A percentile compares a stretch with the other conserved stretches of the same genome.
These are phyloP conservation scores for Syngnathus scovelli DNA, from an alignment of 2,113 vertebrate genomes.

Conservation along the genomic window DNA sequence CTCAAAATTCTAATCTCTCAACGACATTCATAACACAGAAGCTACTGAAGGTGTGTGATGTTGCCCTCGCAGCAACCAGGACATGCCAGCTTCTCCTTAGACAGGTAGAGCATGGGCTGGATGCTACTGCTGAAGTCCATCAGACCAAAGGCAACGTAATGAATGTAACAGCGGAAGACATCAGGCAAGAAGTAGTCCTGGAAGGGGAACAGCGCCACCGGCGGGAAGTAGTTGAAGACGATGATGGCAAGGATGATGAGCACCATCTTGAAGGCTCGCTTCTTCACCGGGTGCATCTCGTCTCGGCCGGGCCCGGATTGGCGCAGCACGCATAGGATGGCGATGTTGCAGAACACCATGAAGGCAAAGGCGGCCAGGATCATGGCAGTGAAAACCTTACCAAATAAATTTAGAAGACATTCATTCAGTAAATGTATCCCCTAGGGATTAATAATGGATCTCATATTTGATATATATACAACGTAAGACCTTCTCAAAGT, in stretches of 20 bases:
- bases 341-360: conserved; percentile 72
- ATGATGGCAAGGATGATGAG: conserved; percentile 71
- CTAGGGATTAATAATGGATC: too few species aligned
- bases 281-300: conserved; percentile 71
- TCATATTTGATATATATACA: too few species aligned
- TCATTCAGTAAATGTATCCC: too few species aligned
- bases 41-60: neutral
- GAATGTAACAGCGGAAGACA: conserved; percentile 64
- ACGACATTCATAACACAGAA: neutral
- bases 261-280: conserved; percentile 73
- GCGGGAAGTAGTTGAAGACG: conserved; percentile 72
- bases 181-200: conserved; percentile 49
- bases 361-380: conserved; percentile 61
- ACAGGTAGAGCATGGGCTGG: conserved; percentile 71
- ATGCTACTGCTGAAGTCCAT: conserved; percentile 76
- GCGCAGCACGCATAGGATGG: conserved; percentile 60
- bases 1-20: neutral
- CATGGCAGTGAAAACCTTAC: conserved; percentile 64
- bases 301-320: conserved; percentile 58
- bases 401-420: neutral
- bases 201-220: conserved; percentile 72
- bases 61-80: conserved; percentile 31
- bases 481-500: conserved; percentile 52
- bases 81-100: conserved; percentile 47
- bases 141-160: conserved; percentile 63